Base-by-base conservation (phyloP, 1,140 invertebrate species). In the Ladona fulva region DNA sequence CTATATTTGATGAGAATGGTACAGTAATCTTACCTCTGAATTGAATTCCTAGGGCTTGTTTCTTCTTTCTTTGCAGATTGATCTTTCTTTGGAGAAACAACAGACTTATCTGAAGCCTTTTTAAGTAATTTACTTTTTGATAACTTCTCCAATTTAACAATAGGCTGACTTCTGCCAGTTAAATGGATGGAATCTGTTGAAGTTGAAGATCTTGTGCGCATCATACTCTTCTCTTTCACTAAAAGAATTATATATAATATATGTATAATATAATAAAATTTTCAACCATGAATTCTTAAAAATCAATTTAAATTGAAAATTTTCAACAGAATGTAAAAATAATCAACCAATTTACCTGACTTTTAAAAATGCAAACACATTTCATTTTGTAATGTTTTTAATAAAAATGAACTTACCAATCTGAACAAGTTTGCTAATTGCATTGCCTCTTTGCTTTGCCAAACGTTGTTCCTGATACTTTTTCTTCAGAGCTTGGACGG, bases 391-490 rank as follows among this genome's bases (percentile, higher is more conserved):
- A 8, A 37, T 1, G 29, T 37, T 37, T 37, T 37, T 37, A 37
- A 37, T 37, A 8, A 37, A 22, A 66, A 66, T 6, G 14, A 66
- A 6, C 52, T 79, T 79, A 83, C 82, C 83, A 82, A 83, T 83
- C 76, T 82, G 81, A 1, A 81, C 78, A 14, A 82, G 73, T 75
- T 80, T 83, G n/a, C 80, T 80, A 42, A 83, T 78, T 37, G 77
- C 77, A 74, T 75, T 84, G 0, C 85, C 83, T 79, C 84, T 83
- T 75, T 85, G 85, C 76, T 90, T 90, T 0, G 88, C 88, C 44
- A 91, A 83, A 79, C 89, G 85, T 80, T 91, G 89, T 77, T 90
- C 88, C 80, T 90, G 89, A 80, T 91, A 91, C 81, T 92, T 91
- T 77, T 89, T 87, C 79, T 89, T 87, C 5, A 91, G 81, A 7